These are phyloP conservation scores for Coccyzus lansbergi DNA, from an alignment of 2,797 vertebrate species.

Conservation along the genomic window DNA sequence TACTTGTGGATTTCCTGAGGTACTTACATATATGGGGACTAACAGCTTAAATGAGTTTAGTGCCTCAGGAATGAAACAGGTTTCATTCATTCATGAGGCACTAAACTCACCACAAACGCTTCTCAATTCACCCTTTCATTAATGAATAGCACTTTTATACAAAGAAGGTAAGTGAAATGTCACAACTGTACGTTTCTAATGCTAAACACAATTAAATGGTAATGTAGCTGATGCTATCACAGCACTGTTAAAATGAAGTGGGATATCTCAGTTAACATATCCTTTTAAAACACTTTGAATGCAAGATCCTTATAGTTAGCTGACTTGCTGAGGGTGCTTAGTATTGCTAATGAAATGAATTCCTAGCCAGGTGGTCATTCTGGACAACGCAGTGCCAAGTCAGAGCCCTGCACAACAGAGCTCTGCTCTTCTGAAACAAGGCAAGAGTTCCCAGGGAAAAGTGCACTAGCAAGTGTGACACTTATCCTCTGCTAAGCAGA, in stretches of 20 bases:
- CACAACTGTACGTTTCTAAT: accelerated
- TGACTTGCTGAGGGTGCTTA: background rate
- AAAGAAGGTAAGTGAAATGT: background rate
- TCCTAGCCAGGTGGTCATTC: background rate
- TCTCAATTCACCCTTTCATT: background rate
- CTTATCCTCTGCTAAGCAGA: background rate
- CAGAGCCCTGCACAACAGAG: background rate
- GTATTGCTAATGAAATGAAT: background rate
- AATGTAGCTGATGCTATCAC: background rate
- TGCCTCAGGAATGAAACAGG: background rate
- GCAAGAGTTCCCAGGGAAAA: background rate
- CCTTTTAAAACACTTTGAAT: background rate
- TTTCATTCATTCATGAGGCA: background rate
- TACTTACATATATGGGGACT: background rate
- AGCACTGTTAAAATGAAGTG: background rate
- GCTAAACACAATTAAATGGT: background rate
- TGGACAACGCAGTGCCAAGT: background rate
- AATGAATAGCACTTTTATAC: background rate
- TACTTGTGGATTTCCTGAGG: background rate
- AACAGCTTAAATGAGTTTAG: background rate
- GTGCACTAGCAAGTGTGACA: accelerated
- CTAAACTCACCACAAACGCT: background rate
- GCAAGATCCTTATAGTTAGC: background rate
- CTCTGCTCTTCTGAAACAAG: background rate
- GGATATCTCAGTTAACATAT: background rate